Conservation (phyloP, 2,888 invertebrate species). For the Eupithecia pulchellata region DNA sequence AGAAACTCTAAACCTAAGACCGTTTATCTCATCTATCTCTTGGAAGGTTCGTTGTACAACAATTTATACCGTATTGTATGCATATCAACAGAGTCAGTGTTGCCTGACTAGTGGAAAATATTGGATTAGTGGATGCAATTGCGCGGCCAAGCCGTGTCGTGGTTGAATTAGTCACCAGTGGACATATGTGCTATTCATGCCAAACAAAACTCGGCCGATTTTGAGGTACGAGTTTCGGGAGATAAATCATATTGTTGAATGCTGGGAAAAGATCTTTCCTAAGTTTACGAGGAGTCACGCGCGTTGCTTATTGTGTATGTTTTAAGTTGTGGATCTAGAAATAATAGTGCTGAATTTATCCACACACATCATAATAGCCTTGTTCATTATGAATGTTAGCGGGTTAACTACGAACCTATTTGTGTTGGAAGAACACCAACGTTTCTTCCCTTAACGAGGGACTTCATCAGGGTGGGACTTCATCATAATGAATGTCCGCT, state of each 20-base stretch:
- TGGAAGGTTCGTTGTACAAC: not conserved
- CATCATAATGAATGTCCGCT: too few species aligned
- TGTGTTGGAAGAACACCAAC: too few species aligned
- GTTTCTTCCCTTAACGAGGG: too few species aligned
- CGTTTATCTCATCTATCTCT: not conserved
- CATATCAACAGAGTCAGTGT: not conserved
- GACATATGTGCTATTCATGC: constrained; percentile 59
- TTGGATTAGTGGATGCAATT: constrained; percentile 40
- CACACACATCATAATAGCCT: too few species aligned
- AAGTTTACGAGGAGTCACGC: not conserved
- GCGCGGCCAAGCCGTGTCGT: constrained; percentile 51
- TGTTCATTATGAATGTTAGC: too few species aligned
- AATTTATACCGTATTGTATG: not conserved
- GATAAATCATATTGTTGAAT: not conserved
- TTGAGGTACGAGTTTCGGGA: constrained; percentile 15
- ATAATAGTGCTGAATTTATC: too few species aligned
- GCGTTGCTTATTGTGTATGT: too few species aligned
- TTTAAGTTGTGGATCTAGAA: too few species aligned
- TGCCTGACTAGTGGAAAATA: constrained; percentile 16
- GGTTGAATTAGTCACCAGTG: constrained; percentile 60
- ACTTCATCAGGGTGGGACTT: too few species aligned
- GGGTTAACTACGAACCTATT: too few species aligned
- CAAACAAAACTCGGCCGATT: constrained; percentile 51
- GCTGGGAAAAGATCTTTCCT: not conserved
- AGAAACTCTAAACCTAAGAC: not conserved